A percentile compares a stretch with the other conserved stretches of the same genome.
Conservation (phyloP, 2,888 invertebrate species). For the Melanargia galathea region DNA sequence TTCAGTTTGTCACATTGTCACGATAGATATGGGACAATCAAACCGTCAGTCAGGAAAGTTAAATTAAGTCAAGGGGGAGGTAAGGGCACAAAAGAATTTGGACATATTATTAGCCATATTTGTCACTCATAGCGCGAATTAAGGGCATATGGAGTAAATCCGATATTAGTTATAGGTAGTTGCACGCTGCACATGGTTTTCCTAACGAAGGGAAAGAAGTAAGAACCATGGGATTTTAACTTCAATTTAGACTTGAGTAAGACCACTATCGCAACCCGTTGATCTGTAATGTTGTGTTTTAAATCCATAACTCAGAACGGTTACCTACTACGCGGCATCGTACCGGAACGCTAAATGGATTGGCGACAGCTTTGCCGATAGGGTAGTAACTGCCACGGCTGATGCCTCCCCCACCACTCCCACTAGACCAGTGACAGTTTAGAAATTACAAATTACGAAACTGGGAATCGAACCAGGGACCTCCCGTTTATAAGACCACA, state of each 20-base stretch:
- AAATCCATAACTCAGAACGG: no score
- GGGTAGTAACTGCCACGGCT: no score
- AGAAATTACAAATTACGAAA: no score
- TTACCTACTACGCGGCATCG: no score
- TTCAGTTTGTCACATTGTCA: neutral
- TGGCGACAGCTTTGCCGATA: no score
- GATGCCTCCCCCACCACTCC: no score
- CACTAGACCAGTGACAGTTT: no score
- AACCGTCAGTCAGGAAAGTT: neutral
- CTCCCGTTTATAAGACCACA: no score
- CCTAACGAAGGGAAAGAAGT: neutral
- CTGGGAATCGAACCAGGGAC: no score
- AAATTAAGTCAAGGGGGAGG: no score
- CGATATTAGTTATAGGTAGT: neutral
- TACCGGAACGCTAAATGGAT: no score
- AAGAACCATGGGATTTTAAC: neutral
- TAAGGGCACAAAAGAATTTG: neutral
- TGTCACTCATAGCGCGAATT: neutral
- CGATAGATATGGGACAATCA: neutral
- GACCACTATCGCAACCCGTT: neutral
- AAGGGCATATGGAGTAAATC: conserved; percentile 1
- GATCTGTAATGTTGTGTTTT: neutral
- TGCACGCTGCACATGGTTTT: neutral
- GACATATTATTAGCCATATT: neutral
- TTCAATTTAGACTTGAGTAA: neutral